Percentiles rank a stretch among this genome's conserved stretches.
phyloP scores from a whole-genome alignment of 1,140 invertebrate species.

The Sitodiplosis mosellana region DNA sequence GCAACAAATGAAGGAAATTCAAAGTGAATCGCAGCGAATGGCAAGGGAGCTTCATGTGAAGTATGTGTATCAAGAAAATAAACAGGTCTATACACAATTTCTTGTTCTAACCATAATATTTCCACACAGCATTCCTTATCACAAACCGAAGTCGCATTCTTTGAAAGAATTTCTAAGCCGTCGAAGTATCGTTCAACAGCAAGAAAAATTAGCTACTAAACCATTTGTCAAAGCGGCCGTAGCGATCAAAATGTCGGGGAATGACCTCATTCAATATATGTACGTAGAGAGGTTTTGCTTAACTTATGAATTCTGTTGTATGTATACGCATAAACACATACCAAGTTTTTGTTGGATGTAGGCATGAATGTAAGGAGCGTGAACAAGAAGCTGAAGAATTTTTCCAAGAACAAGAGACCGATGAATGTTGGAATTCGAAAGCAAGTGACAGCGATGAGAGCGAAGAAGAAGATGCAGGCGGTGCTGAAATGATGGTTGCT shows the following conservation, averaged over 20 bases:
- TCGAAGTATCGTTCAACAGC: slow-evolving; percentile 15
- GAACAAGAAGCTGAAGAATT: no score
- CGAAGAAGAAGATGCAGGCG: no score
- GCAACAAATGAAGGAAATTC: slow-evolving; percentile 25
- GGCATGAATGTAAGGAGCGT: no score
- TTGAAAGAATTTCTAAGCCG: slow-evolving; percentile 44
- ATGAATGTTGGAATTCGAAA: no score
- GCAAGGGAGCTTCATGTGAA: slow-evolving; percentile 37
- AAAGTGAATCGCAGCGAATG: slow-evolving; percentile 36
- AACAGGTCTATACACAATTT: not conserved
- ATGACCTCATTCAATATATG: slow-evolving; percentile 28
- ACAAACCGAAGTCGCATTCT: slow-evolving; percentile 46
- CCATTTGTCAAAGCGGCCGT: slow-evolving; percentile 11
- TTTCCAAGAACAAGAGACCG: no score
- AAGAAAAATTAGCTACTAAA: slow-evolving; percentile 16
- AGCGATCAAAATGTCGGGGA: slow-evolving; percentile 27
- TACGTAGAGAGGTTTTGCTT: no score
- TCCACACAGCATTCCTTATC: slow-evolving; percentile 40
- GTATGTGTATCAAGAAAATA: slow-evolving; percentile 1
- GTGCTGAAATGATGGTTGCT: no score
- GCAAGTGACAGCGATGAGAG: no score
- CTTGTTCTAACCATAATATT: slow-evolving; percentile 3
- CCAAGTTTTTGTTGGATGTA: no score
- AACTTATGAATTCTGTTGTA: no score
- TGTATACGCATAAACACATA: no score